Base-by-base conservation (phyloP, 2,797 vertebrate genomes). In the Notoglanidium macrostoma region DNA sequence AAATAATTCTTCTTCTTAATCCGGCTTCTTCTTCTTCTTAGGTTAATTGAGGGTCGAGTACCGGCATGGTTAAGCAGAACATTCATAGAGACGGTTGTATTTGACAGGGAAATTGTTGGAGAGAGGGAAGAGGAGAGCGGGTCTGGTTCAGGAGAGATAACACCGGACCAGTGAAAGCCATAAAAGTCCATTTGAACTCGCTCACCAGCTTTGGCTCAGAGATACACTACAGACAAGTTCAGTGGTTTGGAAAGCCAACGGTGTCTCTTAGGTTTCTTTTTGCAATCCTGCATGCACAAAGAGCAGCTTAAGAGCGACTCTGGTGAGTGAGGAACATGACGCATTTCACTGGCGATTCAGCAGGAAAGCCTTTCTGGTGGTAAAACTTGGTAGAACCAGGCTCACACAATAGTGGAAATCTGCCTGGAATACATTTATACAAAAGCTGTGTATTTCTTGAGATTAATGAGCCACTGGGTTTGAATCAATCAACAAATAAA, bases 131-230 rank as follows among this genome's bases (percentile, higher is more conserved):
- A 84, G 74, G 68, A 70, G 82, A 87, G 85, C 11, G n/a, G 67
- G 79, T 80, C 90, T 91, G 91, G 88, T 87, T 86, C 59, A 89
- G 88, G 70, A 59, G 77, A 90, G 91, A 93, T 91, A 91, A 91
- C 78, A 77, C 78, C 68, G 46, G 32, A 74, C 77, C 68, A 67
- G 59, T 76, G 81, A 85, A 90, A 81, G 59, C 86, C 79, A 82
- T 84, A 90, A 74, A 85, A 83, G 67, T 78, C 61, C 85, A 86
- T 87, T 85, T 88, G 83, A 89, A 87, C 68, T 51, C 46, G 57
- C 82, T 63, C 84, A 40, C n/a, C 55, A 40, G 77, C 65, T 73
- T 81, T 85, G 80, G 51, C 70, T 86, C 44, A n/a, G 74, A 67
- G 67, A 86, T 85, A 84, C 84, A 90, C 85, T 67, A 79, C 78